Percentiles rank a stretch among this genome's conserved stretches.
phyloP scores from a whole-genome alignment of 1,140 invertebrate species.

The Apis cerana region DNA sequence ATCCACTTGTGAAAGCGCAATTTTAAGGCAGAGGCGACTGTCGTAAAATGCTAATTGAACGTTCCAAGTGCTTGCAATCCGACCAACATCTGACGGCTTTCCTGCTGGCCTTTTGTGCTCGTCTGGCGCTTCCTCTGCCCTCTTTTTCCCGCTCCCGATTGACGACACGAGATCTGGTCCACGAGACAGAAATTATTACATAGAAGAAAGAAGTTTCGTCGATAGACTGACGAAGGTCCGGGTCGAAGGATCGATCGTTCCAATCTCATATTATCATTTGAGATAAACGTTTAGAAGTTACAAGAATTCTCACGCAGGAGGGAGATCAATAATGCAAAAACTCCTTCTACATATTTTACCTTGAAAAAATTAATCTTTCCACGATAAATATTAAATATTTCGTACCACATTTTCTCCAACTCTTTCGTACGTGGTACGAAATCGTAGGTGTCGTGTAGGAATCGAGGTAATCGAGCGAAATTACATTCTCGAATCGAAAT shows the following conservation, averaged over 20 bases:
- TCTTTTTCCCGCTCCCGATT: constrained; percentile 6
- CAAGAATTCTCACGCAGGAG: too few relatives aligned
- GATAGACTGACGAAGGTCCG: too few relatives aligned
- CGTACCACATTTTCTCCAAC: not conserved
- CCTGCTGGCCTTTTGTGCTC: not conserved
- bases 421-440: not conserved
- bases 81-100: constrained; percentile 16
- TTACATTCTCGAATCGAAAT: not conserved
- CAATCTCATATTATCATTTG: too few relatives aligned
- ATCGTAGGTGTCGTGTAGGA: not conserved
- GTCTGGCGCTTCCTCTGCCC: constrained; percentile 5
- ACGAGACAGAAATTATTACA: not conserved
- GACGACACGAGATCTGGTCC: not conserved
- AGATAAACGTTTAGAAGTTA: too few relatives aligned
- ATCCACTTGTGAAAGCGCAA: constrained; percentile 1
- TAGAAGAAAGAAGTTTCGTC: not conserved
- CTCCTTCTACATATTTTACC: too few relatives aligned
- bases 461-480: not conserved
- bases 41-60: constrained; percentile 58
- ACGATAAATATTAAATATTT: not conserved
- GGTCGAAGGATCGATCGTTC: too few relatives aligned
- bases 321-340: too few relatives aligned
- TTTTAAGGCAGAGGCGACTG: constrained; percentile 1
- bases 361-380: not conserved
- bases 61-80: not conserved